Evolutionary conservation across 23 tunicate species (phyloP).

Genomic region (Ciona savignyi): DNA sequence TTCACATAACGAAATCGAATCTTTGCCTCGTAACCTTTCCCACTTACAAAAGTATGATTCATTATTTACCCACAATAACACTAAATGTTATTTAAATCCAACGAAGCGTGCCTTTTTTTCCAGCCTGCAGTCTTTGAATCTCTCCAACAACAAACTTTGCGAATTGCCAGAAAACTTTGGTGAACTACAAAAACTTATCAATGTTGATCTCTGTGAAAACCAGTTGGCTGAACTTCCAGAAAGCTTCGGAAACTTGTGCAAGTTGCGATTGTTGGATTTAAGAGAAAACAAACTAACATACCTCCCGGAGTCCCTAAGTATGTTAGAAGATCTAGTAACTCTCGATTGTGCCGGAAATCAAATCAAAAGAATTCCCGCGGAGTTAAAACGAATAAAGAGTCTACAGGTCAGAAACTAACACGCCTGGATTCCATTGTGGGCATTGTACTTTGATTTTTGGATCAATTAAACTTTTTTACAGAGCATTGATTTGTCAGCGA

Average conservation of each 20-base stretch:
- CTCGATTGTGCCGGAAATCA: constrained; percentile 75
- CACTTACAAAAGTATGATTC: constrained; percentile 24
- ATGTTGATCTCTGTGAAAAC: constrained; percentile 59
- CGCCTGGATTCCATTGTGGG: too few species aligned
- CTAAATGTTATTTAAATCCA: too few species aligned
- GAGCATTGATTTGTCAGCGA: constrained; percentile 76
- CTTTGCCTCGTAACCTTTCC: constrained; percentile 36
- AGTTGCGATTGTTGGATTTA: constrained; percentile 56
- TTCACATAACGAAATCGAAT: constrained; percentile 61
- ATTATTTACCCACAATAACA: too few species aligned
- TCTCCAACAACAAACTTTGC: constrained; percentile 30
- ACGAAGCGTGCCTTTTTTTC: too few species aligned
- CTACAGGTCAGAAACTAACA: constrained; percentile 53
- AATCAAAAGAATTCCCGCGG: constrained; percentile 42
- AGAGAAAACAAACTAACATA: constrained; percentile 46
- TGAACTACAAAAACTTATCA: constrained; percentile 26
- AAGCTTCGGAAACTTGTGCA: constrained; percentile 30
- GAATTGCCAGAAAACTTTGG: constrained; percentile 50
- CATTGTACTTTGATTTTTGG: too few species aligned
- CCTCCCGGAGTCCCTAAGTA: constrained; percentile 49
- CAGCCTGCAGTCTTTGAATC: not conserved
- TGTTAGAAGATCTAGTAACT: constrained; percentile 38
- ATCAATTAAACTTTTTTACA: too few species aligned
- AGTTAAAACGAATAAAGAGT: constrained; percentile 35
- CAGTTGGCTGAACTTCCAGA: constrained; percentile 42